Base-by-base conservation (phyloP, 92 coral and sea anemone genomes). In the Pocillopora grandis region DNA sequence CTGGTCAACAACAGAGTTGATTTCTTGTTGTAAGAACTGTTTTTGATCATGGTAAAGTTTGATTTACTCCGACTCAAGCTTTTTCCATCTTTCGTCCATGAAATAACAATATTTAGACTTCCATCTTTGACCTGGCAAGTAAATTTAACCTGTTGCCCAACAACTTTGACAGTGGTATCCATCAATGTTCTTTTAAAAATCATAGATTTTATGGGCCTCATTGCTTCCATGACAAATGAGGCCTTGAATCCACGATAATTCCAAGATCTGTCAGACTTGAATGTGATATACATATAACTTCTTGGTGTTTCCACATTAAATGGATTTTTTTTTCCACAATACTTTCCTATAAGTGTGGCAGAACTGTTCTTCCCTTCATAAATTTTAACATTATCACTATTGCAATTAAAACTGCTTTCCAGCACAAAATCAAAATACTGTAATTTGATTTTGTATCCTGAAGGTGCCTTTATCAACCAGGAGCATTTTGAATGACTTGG, bases 381-480 rank as follows among this genome's bases (percentile, higher is more conserved):
- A 33, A 94, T 84, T 78, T 23, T 85, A 10, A 97, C 85, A 65
- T 72, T 62, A 83, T 97, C 99, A 69, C 62, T 56, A 2, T 17
- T 2, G 62, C 99, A 97, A 1, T 80, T 81, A 65, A 19, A 42
- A 23, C 66, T 61, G n/a, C 86, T 83, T 84, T 97, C 99, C 3
- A 90, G 36, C 48, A 86, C 71, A 72, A 97, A 94, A 59, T 94
- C 80, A 35, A 63, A 66, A 71, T 92, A 91, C 21, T 63, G 76
- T 57, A 97, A 84, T 14, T 75, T 81, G 73, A 97, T 85, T 16
- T 61, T 86, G 66, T 84, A 85, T 21, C 95, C 97, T 52, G 72
- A 35, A 2, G 99, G 89, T 7, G 91, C 95, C 66, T 77, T 77
- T 62, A 97, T 89, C 48, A 79, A 88, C 99, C 99, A 97, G 58